Base-by-base conservation (phyloP, 2,113 vertebrate genomes). In the Perca fluviatilis region DNA sequence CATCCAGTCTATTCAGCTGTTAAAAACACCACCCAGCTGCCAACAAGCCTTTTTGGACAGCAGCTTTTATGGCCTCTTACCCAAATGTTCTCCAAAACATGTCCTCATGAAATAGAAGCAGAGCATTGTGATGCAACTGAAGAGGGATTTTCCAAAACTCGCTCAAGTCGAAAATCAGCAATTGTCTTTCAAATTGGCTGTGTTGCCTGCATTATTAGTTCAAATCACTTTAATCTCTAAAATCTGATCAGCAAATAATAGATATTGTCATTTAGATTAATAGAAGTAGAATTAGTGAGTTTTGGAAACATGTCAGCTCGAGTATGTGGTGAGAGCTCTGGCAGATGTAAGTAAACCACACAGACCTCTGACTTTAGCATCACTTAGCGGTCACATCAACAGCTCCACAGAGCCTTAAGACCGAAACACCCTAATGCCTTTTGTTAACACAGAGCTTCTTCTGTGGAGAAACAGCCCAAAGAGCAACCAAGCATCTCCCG, bases 1-100 rank as follows among this genome's bases (percentile, higher is more conserved):
- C 80, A 73, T 81, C 67, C 73, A 80, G 74, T 86, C 6, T 43
- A 63, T 86, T 82, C 86, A 86, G 78, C 88, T 88, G 86, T 89
- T 88, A 74, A 82, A 88, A 90, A 90, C 89, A 85, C 80, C 11
- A 25, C 63, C 49, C 74, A 40, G 83, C 88, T 91, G 92, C 89
- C 88, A 92, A 40, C 61, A 61, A 86, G 84, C 14, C 83, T 89
- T 84, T 89, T 76, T 88, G 82, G 80, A 87, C 53, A n/a, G 65
- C 71, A 25, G 74, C 64, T 90, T 57, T 73, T 54, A 77, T 62
- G 65, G 50, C 72, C 57, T 83, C 68, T 58, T 50, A 79, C 65
- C 51, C 66, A 36, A 84, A 77, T 5, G 1, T 75, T 74, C 63
- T 83, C 81, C 82, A 90, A 92, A 91, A 72, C 89, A 86, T 89